Conservation (phyloP, 2,113 vertebrate genomes). For the Oxygymnocypris stewartii region DNA sequence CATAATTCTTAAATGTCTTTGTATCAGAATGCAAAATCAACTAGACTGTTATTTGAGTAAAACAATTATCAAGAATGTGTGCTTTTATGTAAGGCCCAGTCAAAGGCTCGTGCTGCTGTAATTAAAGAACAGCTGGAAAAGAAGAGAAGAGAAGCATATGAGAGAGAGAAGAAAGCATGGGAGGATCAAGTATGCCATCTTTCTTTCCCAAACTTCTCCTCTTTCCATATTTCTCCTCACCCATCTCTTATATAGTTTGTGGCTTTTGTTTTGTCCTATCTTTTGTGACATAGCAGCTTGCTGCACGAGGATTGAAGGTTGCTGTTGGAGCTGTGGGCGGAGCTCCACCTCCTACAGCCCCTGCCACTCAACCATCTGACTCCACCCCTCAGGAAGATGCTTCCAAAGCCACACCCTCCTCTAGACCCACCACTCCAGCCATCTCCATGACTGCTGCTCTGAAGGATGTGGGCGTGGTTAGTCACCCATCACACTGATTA, state of each 20-base stretch:
- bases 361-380: constrained; percentile 61
- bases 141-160: constrained; percentile 90
- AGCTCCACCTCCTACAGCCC: constrained; percentile 48
- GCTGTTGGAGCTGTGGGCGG: constrained; percentile 60
- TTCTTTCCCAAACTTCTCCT: not conserved
- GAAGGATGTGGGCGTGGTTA: constrained; percentile 90
- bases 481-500: constrained; percentile 61
- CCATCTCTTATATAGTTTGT: not conserved
- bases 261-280: constrained; percentile 43
- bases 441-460: constrained; percentile 95
- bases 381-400: constrained; percentile 69
- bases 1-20: not conserved
- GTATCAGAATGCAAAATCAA: not conserved
- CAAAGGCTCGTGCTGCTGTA: constrained; percentile 85
- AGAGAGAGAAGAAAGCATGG: constrained; percentile 91
- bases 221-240: not conserved
- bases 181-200: constrained; percentile 89
- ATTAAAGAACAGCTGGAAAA: constrained; percentile 91
- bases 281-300: constrained; percentile 73
- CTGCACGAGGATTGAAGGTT: constrained; percentile 79
- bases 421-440: constrained; percentile 69
- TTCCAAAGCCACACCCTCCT: constrained; percentile 68
- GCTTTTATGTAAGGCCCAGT: constrained; percentile 78
- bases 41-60: not conserved
- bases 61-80: not conserved